Base-by-base conservation (phyloP, 1,140 invertebrate species). In the Monochamus saltuarius region DNA sequence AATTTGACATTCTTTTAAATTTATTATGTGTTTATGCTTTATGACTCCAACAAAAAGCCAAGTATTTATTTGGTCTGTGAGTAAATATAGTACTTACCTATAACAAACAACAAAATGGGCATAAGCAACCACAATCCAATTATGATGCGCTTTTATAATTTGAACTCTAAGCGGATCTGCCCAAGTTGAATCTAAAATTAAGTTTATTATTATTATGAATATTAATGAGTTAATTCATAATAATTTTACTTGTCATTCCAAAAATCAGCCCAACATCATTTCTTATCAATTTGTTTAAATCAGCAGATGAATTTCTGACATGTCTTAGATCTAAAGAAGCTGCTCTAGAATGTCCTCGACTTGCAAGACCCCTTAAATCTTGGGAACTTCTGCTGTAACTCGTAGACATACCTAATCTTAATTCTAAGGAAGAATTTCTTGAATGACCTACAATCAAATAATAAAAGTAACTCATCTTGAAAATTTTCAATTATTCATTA, bases 71-170 rank as follows among this genome's bases (percentile, higher is more conserved):
- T n/a, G n/a, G n/a, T n/a, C n/a, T n/a, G n/a, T n/a, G n/a, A n/a
- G n/a, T n/a, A 49, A 61, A 57, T 54, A 22, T 35, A 3, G 16
- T 22, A 56, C 11, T 17, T 79, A 92, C 90, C 90, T 89, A 78
- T 96, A 98, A 74, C 94, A 96, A 55, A 91, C 90, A 10, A 98
- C 90, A 80, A 95, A 96, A 81, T 98, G 94, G 46, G 92, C 89
- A 78, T 97, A 98, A 9, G 94, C 95, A 34, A 97, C 94, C 56
- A 91, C 94, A 65, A 99, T 95, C 92, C 94, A 98, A 76, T 98
- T 98, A 75, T 98, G 94, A 82, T 99, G 95, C 11, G 95, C 95
- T 77, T 94, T 93, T 57, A 99, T 92, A 63, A 98, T 94, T 76
- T 94, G 89, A 39, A 96, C 94, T 67, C 92, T 82, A 65, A 94